Conservation (phyloP, 2,797 vertebrate species). For the Aplochiton taeniatus region DNA sequence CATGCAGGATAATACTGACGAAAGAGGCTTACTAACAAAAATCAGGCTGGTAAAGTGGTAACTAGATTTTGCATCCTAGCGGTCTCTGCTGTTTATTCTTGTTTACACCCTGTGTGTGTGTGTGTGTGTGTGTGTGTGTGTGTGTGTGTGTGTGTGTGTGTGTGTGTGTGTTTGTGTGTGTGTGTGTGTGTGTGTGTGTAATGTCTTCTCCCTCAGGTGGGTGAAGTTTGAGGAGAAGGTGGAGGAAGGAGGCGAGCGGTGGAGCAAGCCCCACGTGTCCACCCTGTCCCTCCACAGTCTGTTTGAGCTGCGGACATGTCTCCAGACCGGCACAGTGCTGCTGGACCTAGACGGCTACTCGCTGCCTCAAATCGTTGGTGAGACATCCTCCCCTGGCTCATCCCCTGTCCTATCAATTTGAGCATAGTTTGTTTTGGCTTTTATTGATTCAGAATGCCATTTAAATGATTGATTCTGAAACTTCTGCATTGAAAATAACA, state of each 20-base stretch:
- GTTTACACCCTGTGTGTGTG: background rate
- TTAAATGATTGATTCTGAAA: too few species aligned
- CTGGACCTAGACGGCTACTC: slow-evolving; percentile 91
- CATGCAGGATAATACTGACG: too few species aligned
- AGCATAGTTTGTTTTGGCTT: too few species aligned
- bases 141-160: slow-evolving; percentile 1
- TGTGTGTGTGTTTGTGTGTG: slow-evolving; percentile 2
- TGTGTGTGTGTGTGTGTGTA: background rate
- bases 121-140: slow-evolving; percentile 5
- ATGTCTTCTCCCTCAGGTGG: slow-evolving; percentile 78
- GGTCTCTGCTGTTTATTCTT: too few species aligned
- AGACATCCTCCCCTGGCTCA: slow-evolving; percentile 29
- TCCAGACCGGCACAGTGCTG: slow-evolving; percentile 91
- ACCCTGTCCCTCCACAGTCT: slow-evolving; percentile 94
- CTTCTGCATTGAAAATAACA: too few species aligned
- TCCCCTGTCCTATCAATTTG: too few species aligned
- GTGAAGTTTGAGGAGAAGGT: slow-evolving; percentile 99
- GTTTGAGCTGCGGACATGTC: slow-evolving; percentile 92
- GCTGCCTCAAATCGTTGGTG: slow-evolving; percentile 94
- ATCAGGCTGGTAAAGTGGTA: too few species aligned
- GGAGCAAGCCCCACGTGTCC: slow-evolving; percentile 98
- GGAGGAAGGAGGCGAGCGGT: slow-evolving; percentile 93
- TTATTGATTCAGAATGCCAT: too few species aligned
- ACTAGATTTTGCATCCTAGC: background rate
- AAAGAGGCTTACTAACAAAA: too few species aligned